These are phyloP conservation scores for Drosophila rellima DNA, from an alignment of 2,888 invertebrate species.

Conservation along the genomic window DNA sequence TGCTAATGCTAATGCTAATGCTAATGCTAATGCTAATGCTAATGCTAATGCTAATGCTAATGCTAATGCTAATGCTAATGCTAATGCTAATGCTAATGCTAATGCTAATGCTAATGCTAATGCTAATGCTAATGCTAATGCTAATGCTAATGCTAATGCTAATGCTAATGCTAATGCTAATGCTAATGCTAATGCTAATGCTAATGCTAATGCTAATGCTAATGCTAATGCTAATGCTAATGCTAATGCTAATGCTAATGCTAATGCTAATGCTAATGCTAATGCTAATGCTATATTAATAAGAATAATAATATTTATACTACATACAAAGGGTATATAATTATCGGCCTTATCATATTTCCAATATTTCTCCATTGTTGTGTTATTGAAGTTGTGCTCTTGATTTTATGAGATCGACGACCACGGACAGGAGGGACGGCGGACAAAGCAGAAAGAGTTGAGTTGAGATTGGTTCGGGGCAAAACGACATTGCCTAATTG, in stretches of 20 bases:
- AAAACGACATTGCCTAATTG: conserved; percentile 72
- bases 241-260: background rate
- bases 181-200: background rate
- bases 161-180: background rate
- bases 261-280: background rate
- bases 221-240: background rate
- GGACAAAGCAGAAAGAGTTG: conserved; percentile 10
- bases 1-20: background rate
- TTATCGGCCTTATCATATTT: background rate
- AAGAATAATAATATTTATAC: too few species aligned
- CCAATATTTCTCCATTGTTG: conserved; percentile 42
- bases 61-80: background rate
- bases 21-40: background rate
- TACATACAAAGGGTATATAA: conserved; percentile 9
- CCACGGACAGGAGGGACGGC: conserved; percentile 13
- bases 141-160: background rate
- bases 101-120: background rate
- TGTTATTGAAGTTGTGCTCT: conserved; percentile 71
- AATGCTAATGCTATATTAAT: background rate
- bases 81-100: background rate
- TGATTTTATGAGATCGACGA: conserved; percentile 66
- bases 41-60: background rate
- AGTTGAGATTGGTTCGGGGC: conserved; percentile 42
- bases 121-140: background rate
- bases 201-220: background rate